Evolutionary conservation across 2,797 vertebrate species (phyloP).

Genomic region (Poliocrania exsul): DNA sequence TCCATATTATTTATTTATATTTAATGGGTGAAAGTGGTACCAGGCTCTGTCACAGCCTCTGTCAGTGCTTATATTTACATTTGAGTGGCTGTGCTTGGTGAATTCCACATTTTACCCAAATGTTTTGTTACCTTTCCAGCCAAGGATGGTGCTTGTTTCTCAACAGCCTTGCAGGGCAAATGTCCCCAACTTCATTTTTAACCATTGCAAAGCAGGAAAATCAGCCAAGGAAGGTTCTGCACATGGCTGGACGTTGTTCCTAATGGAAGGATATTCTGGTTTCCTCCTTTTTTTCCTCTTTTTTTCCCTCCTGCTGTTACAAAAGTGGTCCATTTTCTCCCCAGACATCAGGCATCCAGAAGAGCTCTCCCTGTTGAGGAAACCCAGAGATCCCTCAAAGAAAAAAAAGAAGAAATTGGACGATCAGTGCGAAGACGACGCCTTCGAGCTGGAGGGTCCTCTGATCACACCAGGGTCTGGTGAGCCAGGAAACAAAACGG

Average conservation of each 20-base stretch:
- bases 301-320: background rate
- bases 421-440: slow-evolving; percentile 90
- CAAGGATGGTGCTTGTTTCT: background rate
- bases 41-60: background rate
- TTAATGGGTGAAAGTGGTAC: background rate
- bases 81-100: background rate
- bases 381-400: slow-evolving; percentile 97
- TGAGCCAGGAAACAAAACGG: slow-evolving; percentile 44
- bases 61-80: background rate
- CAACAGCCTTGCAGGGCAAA: background rate
- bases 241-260: background rate
- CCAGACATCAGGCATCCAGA: slow-evolving; percentile 97
- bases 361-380: slow-evolving; percentile 95
- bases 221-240: background rate
- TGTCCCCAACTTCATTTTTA: background rate
- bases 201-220: background rate
- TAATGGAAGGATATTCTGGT: background rate
- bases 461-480: slow-evolving; percentile 96
- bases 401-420: slow-evolving; percentile 97
- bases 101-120: background rate
- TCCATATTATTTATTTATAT: background rate
- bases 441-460: slow-evolving; percentile 91
- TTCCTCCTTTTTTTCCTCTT: background rate
- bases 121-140: background rate
- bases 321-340: background rate